Conservation (phyloP, 1,140 invertebrate genomes). For the Bombus fervidus region DNA sequence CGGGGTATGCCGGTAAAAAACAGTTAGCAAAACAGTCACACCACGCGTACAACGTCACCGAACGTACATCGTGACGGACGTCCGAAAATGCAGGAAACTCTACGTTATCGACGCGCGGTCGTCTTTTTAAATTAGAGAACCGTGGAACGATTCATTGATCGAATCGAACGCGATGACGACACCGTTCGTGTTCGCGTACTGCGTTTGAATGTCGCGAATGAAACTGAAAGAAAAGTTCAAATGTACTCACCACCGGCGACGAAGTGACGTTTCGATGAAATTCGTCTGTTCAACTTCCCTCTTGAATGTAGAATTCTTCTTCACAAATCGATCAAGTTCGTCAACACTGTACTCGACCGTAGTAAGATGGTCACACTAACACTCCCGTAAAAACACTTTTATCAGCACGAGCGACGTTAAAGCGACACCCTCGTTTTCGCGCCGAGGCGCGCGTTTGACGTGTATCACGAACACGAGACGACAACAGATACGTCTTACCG, state of each 20-base stretch:
- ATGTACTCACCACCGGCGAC: conserved; percentile 47
- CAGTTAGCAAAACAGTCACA: not conserved
- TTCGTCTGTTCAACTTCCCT: not conserved
- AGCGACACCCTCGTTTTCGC: conserved; percentile 46
- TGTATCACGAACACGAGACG: conserved; percentile 25
- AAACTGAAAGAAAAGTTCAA: not conserved
- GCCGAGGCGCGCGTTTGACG: conserved; percentile 54
- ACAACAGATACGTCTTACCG: conserved; percentile 39
- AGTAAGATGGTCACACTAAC: conserved; percentile 32
- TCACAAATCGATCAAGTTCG: conserved; percentile 43
- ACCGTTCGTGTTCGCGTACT: not conserved
- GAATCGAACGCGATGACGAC: not conserved
- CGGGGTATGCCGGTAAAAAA: not conserved
- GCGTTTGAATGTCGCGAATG: not conserved
- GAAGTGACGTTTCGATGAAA: conserved; percentile 35
- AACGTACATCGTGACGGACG: not conserved
- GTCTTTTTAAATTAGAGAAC: not conserved
- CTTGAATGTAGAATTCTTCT: not conserved
- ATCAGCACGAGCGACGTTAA: conserved; percentile 21
- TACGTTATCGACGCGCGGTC: conserved; percentile 11
- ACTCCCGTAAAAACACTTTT: conserved; percentile 41
- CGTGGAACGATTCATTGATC: not conserved
- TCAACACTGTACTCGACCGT: conserved; percentile 42
- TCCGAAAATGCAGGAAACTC: not conserved
- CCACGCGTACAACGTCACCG: not conserved